Conservation (phyloP, 2,888 invertebrate genomes). For the Ophion ellenae region DNA sequence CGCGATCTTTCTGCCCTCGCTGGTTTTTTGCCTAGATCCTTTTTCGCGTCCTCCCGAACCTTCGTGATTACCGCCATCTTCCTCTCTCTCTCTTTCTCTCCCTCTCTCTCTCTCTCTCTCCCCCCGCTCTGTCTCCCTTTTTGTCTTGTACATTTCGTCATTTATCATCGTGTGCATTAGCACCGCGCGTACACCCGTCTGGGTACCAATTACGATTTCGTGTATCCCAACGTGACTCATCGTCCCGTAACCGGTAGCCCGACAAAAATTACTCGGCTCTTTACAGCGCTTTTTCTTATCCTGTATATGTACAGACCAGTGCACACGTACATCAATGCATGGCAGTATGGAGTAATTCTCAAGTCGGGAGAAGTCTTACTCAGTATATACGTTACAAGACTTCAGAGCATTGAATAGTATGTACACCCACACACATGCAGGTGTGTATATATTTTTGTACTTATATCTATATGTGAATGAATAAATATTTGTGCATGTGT, state of each 20-base stretch:
- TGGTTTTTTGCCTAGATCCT: constrained; percentile 72
- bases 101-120: constrained; percentile 9
- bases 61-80: constrained; percentile 13
- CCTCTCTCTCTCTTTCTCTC: not conserved
- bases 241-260: constrained; percentile 61
- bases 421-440: not conserved
- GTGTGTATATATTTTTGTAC: not conserved
- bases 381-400: constrained; percentile 36
- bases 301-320: constrained; percentile 24
- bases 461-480: not conserved
- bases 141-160: constrained; percentile 50
- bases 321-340: constrained; percentile 18
- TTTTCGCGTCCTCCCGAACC: constrained; percentile 57
- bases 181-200: constrained; percentile 53
- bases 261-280: constrained; percentile 59
- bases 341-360: constrained; percentile 7
- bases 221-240: constrained; percentile 63
- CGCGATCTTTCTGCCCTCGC: constrained; percentile 40
- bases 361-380: constrained; percentile 60
- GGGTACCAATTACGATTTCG: constrained; percentile 69
- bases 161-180: constrained; percentile 65
- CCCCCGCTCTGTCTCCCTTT: constrained; percentile 10
- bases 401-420: constrained; percentile 19
- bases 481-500: no score
- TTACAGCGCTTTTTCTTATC: constrained; percentile 47